Conservation (phyloP, 2,888 invertebrate genomes). For the Orthosia gothica region DNA sequence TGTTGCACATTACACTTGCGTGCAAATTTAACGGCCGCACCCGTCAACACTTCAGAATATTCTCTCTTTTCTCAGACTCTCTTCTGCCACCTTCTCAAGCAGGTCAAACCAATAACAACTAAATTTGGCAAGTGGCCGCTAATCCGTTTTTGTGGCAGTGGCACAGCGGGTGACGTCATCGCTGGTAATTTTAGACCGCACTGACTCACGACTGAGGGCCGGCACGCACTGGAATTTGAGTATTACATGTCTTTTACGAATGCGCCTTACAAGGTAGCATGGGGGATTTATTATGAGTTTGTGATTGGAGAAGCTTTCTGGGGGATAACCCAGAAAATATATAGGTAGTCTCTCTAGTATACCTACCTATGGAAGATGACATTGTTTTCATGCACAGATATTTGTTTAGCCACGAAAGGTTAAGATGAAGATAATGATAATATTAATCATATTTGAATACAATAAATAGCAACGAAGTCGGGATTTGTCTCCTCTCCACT, state of each 20-base stretch:
- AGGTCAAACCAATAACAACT: slow-evolving; percentile 74
- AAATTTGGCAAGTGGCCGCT: slow-evolving; percentile 73
- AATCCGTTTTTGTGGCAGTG: slow-evolving; percentile 70
- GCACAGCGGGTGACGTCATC: slow-evolving; percentile 70
- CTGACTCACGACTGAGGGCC: slow-evolving; percentile 66
- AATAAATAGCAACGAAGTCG: no score
- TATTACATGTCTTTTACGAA: slow-evolving; percentile 62
- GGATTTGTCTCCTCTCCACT: no score
- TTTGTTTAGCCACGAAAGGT: no score
- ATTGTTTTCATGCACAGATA: no score
- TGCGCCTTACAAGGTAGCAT: slow-evolving; percentile 62
- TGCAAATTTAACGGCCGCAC: background rate
- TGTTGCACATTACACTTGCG: slow-evolving; percentile 3
- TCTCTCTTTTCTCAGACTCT: slow-evolving; percentile 6
- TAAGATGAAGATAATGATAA: no score
- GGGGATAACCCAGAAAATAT: no score
- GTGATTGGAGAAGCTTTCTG: background rate
- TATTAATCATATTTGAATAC: no score
- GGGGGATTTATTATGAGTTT: background rate
- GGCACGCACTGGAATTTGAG: slow-evolving; percentile 65
- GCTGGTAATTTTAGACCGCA: slow-evolving; percentile 65
- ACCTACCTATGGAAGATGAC: no score
- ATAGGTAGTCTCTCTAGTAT: no score
- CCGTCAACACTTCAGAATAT: background rate
- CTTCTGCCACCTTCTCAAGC: slow-evolving; percentile 48